Evolutionary conservation across 2,113 vertebrate genomes (phyloP).

Genomic region (Echinops telfairi): DNA sequence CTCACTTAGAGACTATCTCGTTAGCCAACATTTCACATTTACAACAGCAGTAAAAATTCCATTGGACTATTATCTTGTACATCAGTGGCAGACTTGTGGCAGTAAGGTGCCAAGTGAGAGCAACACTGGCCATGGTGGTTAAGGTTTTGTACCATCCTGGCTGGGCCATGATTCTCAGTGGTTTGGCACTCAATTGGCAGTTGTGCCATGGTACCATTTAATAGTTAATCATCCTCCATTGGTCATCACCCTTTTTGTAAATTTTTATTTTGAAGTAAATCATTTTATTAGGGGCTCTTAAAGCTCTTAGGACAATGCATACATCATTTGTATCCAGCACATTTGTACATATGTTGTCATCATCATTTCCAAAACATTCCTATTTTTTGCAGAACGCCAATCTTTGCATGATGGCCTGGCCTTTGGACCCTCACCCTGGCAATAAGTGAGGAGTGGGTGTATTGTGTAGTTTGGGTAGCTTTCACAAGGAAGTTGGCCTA

Average conservation of each 20-base stretch:
- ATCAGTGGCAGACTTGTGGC: neutral
- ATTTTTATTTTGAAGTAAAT: no score
- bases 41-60: neutral
- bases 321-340: no score
- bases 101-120: neutral
- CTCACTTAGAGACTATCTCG: neutral
- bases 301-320: no score
- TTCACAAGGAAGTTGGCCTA: constrained; percentile 75
- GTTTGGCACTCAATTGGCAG: neutral
- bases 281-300: no score
- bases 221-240: neutral
- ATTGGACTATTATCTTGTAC: neutral
- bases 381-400: neutral
- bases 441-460: neutral
- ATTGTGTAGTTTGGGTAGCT: constrained; percentile 61
- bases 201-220: no score
- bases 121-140: neutral
- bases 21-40: neutral
- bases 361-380: no score
- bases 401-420: neutral
- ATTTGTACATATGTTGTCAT: no score
- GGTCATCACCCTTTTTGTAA: no score
- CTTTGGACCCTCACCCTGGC: no score
- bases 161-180: neutral
- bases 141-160: no score